phyloP scores from a whole-genome alignment of 1,140 invertebrate genomes.

The Drepana arcuata region DNA sequence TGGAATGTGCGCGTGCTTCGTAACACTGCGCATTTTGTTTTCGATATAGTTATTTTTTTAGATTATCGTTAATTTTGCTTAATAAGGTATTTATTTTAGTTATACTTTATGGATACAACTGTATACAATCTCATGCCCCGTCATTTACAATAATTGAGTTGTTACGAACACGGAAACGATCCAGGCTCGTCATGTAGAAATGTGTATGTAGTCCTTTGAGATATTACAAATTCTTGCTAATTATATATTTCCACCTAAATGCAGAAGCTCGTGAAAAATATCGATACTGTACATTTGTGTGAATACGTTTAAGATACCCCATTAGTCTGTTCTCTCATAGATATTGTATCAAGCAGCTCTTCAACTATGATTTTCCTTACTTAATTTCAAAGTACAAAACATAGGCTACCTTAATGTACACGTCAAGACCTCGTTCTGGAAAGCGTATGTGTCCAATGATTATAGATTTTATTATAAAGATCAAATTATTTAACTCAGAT shows the following conservation, averaged over 20 bases:
- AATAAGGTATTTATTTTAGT: slow-evolving; percentile 72
- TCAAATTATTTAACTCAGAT: slow-evolving; percentile 55
- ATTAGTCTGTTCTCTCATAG: too few species aligned
- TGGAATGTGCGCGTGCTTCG: slow-evolving; percentile 13
- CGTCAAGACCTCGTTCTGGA: slow-evolving; percentile 46
- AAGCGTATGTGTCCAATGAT: slow-evolving; percentile 29
- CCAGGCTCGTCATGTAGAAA: too few species aligned
- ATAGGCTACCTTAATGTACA: slow-evolving; percentile 46
- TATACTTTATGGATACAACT: slow-evolving; percentile 67
- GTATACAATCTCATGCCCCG: slow-evolving; percentile 58
- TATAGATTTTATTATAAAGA: slow-evolving; percentile 47
- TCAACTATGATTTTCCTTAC: slow-evolving; percentile 33
- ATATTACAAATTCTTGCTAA: too few species aligned
- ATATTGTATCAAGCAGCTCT: slow-evolving; percentile 61
- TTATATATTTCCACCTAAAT: too few species aligned
- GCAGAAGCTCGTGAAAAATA: too few species aligned
- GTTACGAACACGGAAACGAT: too few species aligned
- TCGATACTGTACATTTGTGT: too few species aligned
- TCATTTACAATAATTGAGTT: slow-evolving; percentile 27
- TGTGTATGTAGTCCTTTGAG: too few species aligned
- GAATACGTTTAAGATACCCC: too few species aligned
- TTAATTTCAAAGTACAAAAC: slow-evolving; percentile 69
- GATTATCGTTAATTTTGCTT: slow-evolving; percentile 59
- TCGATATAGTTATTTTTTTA: slow-evolving; percentile 44
- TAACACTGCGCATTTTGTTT: slow-evolving; percentile 57